phyloP scores from a whole-genome alignment of 1,140 invertebrate species.

The Sycophila sp. region DNA sequence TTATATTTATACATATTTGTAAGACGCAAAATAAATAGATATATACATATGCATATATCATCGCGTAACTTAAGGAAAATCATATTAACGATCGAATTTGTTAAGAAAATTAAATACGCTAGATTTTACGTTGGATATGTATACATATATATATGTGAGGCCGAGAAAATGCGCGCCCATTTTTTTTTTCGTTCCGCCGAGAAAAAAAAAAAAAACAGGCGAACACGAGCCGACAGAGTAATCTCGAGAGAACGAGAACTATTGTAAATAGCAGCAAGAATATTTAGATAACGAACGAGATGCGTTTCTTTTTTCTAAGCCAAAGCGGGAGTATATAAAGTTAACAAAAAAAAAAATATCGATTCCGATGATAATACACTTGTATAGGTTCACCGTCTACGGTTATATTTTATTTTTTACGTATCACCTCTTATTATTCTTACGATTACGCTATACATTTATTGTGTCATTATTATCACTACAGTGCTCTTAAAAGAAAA shows the following conservation, averaged over 20 bases:
- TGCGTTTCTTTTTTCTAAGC: constrained; percentile 13
- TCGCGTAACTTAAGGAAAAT: neutral
- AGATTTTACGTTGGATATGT: constrained; percentile 17
- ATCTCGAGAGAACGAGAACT: constrained; percentile 3
- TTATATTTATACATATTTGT: constrained; percentile 30
- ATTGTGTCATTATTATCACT: constrained; percentile 35
- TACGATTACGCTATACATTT: constrained; percentile 26
- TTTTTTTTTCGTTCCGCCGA: constrained; percentile 4
- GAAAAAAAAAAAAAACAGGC: constrained; percentile 12
- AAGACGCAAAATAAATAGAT: neutral
- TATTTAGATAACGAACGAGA: constrained; percentile 24
- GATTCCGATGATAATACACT: constrained; percentile 1
- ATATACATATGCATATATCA: constrained; percentile 23
- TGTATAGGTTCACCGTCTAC: constrained; percentile 36
- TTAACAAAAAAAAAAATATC: constrained; percentile 2
- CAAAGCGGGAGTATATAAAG: constrained; percentile 34
- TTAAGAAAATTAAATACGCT: constrained; percentile 15
- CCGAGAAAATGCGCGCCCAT: constrained; percentile 22
- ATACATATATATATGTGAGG: constrained; percentile 37
- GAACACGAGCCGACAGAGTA: neutral
- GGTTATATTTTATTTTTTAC: constrained; percentile 40
- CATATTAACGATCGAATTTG: constrained; percentile 18
- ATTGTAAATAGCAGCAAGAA: constrained; percentile 19
- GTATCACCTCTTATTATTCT: constrained; percentile 44
- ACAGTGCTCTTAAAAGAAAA: constrained; percentile 36